Percentiles rank a stretch among this genome's conserved stretches.
These are phyloP conservation scores for Xiphorhynchus erythropygius DNA, from an alignment of 2,797 vertebrate genomes.

Conservation along the genomic window DNA sequence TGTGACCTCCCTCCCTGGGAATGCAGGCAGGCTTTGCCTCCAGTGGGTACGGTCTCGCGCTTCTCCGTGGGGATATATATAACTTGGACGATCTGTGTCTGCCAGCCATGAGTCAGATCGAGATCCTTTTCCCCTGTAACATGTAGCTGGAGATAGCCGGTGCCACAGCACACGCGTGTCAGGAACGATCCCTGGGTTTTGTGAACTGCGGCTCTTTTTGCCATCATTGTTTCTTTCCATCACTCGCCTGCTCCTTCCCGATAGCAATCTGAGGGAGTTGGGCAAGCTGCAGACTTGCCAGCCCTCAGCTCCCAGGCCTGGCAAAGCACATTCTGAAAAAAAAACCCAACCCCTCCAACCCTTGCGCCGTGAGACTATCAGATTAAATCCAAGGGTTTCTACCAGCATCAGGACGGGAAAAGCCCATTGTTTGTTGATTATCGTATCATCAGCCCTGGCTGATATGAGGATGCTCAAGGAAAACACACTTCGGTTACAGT, in stretches of 20 bases:
- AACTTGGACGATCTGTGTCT: conserved; percentile 64
- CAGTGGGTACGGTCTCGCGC: conserved; percentile 15
- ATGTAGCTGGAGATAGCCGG: conserved; percentile 48
- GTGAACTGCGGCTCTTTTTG: conserved; percentile 47
- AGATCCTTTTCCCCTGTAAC: conserved; percentile 62
- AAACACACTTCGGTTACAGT: conserved; percentile 78
- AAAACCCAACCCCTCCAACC: not conserved
- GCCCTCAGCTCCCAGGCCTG: conserved; percentile 61
- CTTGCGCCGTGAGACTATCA: conserved; percentile 61
- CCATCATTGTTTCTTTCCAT: conserved; percentile 66
- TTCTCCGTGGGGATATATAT: conserved; percentile 15
- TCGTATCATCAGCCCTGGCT: conserved; percentile 70
- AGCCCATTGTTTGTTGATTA: conserved; percentile 75
- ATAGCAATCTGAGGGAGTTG: conserved; percentile 62
- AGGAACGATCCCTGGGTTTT: conserved; percentile 31
- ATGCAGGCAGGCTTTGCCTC: conserved; percentile 44
- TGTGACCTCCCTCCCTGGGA: not conserved
- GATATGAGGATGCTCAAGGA: conserved; percentile 74
- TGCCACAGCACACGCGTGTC: conserved; percentile 47
- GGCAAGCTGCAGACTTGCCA: conserved; percentile 63
- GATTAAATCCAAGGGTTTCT: conserved; percentile 73
- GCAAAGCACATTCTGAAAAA: conserved; percentile 10
- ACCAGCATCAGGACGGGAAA: conserved; percentile 68
- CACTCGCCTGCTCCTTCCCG: conserved; percentile 33
- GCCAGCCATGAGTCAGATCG: conserved; percentile 63